These are phyloP conservation scores for Tachycineta bicolor DNA, from an alignment of 2,113 vertebrate genomes.

Conservation along the genomic window DNA sequence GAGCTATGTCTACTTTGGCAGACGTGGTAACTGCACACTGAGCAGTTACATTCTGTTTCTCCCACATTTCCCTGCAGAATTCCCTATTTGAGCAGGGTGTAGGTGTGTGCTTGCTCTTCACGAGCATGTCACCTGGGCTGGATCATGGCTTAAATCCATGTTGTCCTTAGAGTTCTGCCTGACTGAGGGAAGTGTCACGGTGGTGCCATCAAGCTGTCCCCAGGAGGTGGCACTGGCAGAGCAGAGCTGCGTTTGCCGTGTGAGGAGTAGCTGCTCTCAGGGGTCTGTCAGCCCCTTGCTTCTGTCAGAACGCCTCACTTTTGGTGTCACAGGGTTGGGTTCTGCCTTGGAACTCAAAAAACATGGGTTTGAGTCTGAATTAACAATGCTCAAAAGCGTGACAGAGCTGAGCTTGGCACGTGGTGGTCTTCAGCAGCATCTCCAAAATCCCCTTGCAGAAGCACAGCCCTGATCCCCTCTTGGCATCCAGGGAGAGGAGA, in stretches of 20 bases:
- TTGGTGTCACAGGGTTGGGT: not conserved
- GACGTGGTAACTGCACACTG: not conserved
- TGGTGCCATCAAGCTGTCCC: not conserved
- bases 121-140: not conserved
- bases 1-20: not conserved
- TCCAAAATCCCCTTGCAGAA: not conserved
- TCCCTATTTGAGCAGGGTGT: not conserved
- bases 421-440: not conserved
- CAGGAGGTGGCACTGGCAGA: not conserved
- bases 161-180: not conserved
- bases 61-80: not conserved
- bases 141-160: not conserved
- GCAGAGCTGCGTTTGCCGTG: not conserved
- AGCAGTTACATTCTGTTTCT: not conserved
- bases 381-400: accelerated
- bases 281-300: not conserved
- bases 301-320: not conserved
- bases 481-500: not conserved
- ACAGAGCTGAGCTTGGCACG: not conserved
- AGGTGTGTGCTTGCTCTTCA: not conserved
- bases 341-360: not conserved
- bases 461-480: not conserved
- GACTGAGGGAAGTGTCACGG: not conserved
- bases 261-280: not conserved
- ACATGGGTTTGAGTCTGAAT: not conserved